These are phyloP conservation scores for Eutolmus rufibarbis DNA, from an alignment of 2,888 invertebrate genomes.

Conservation along the genomic window DNA sequence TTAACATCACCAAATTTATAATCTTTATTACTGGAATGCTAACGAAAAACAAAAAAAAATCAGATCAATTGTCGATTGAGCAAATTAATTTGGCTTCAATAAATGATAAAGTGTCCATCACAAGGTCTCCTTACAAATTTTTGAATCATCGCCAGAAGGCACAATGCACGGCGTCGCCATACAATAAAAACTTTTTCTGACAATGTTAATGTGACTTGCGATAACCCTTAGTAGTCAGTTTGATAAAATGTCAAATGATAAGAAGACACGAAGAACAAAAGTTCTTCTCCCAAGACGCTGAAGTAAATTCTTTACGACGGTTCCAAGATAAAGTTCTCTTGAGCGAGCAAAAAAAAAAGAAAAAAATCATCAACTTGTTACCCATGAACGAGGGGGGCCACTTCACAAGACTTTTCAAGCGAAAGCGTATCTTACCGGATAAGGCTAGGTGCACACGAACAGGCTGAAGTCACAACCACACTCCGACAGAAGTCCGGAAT, in stretches of 20 bases:
- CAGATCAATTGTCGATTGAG: neutral
- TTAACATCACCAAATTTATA: no score
- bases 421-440: neutral
- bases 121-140: neutral
- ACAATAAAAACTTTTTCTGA: neutral
- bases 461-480: neutral
- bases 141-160: neutral
- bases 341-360: neutral
- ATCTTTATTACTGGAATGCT: neutral
- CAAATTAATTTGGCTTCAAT: neutral
- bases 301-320: conserved; percentile 27
- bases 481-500: neutral
- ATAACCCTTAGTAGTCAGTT: conserved; percentile 35
- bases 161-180: neutral
- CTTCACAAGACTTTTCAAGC: neutral
- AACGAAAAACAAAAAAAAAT: neutral
- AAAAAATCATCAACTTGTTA: conserved; percentile 22
- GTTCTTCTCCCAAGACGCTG: neutral
- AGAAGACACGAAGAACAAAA: conserved; percentile 7
- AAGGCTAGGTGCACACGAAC: neutral
- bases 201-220: conserved; percentile 32
- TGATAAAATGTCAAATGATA: conserved; percentile 37
- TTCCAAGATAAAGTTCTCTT: neutral
- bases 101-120: conserved; percentile 10
- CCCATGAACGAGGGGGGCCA: neutral